Conservation (phyloP, 2,888 invertebrate species). For the Hydrotaea cyrtoneurina region DNA sequence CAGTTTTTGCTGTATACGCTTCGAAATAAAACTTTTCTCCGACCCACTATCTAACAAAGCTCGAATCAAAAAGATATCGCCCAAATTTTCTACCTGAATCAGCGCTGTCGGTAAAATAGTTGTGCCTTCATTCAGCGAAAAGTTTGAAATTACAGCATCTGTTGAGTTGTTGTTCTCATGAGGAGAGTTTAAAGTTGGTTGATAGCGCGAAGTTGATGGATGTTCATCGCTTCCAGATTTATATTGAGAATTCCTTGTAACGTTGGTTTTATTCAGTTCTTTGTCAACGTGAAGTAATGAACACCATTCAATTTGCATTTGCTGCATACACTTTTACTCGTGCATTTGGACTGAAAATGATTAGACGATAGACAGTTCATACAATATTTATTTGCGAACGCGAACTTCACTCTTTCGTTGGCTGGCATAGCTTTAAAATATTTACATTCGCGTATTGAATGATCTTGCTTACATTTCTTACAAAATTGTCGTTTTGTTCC, state of each 20-base stretch:
- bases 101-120: slow-evolving; percentile 29
- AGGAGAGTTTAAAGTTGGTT: neutral
- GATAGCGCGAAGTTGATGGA: neutral
- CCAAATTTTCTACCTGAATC: neutral
- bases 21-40: slow-evolving; percentile 5
- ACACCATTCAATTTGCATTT: neutral
- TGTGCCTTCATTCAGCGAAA: neutral
- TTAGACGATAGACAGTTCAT: slow-evolving; percentile 3
- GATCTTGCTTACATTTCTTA: slow-evolving; percentile 36
- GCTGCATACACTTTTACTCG: neutral
- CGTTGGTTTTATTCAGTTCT: neutral
- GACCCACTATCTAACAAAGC: slow-evolving; percentile 11
- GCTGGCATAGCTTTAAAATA: slow-evolving; percentile 11
- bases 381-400: slow-evolving; percentile 29
- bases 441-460: slow-evolving; percentile 4
- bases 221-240: neutral
- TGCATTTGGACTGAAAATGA: neutral
- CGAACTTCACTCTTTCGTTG: slow-evolving; percentile 11
- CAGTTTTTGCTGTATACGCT: neutral
- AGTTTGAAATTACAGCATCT: neutral
- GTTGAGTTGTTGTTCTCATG: neutral
- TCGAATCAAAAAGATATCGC: too few relatives aligned
- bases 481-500: neutral
- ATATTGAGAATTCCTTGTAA: neutral
- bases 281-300: slow-evolving; percentile 12